Percentiles rank a stretch among this genome's conserved stretches.
Evolutionary conservation across 2,797 vertebrate genomes (phyloP).

Genomic region (Fistularia commersonii): DNA sequence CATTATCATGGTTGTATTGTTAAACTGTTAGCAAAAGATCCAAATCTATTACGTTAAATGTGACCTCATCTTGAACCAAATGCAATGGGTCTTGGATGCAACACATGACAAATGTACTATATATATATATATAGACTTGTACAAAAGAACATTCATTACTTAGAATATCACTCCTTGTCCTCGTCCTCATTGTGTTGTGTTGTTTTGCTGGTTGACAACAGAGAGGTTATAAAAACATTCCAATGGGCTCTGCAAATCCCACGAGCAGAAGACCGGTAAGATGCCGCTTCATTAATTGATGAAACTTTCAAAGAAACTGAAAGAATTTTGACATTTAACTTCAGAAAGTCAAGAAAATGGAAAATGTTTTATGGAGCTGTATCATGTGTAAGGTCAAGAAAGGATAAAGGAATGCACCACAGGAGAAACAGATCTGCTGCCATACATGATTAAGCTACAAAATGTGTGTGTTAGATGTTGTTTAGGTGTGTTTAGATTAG

Average conservation of each 20-base stretch:
- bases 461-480: too few species aligned
- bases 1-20: too few species aligned
- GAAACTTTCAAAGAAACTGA: neutral
- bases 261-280: conserved; percentile 16
- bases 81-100: too few species aligned
- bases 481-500: too few species aligned
- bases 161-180: conserved; percentile 3
- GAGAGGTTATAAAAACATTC: conserved; percentile 9
- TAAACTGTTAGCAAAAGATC: too few species aligned
- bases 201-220: conserved; percentile 2
- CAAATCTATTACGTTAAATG: too few species aligned
- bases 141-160: too few species aligned
- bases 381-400: conserved; percentile 34
- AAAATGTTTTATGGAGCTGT: conserved; percentile 32
- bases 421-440: conserved; percentile 3
- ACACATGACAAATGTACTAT: too few species aligned
- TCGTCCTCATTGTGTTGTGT: neutral
- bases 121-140: too few species aligned
- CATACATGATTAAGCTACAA: neutral
- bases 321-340: conserved; percentile 25
- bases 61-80: too few species aligned
- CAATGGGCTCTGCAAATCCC: neutral
- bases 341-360: conserved; percentile 38
- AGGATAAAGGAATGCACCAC: conserved; percentile 21
- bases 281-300: conserved; percentile 39